Evolutionary conservation across 2,888 invertebrate genomes (phyloP).

Genomic region (Eristalis pertinax): DNA sequence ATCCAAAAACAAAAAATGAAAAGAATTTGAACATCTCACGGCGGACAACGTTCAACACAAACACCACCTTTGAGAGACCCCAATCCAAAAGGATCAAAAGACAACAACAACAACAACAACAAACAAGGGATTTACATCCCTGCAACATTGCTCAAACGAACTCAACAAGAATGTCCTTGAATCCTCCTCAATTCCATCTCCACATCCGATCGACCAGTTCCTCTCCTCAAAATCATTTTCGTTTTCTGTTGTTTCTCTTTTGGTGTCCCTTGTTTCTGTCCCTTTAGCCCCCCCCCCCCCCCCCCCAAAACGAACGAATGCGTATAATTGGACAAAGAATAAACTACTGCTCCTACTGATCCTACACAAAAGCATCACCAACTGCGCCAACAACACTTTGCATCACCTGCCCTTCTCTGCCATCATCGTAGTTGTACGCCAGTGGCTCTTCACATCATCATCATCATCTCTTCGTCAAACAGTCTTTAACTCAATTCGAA

Average conservation of each 20-base stretch:
- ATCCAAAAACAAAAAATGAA: no score
- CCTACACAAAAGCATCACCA: background rate
- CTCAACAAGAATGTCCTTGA: constrained; percentile 41
- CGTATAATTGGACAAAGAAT: constrained; percentile 34
- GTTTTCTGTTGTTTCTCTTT: constrained; percentile 31
- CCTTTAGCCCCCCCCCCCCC: no score
- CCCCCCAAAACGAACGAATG: constrained; percentile 30
- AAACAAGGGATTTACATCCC: background rate
- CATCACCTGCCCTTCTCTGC: constrained; percentile 44
- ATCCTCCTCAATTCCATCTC: background rate
- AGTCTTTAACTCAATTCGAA: constrained; percentile 16
- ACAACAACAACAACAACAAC: background rate
- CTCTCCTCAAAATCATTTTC: background rate
- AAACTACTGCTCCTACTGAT: constrained; percentile 16
- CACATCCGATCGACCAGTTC: background rate
- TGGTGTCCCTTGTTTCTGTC: constrained; percentile 63
- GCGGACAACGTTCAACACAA: background rate
- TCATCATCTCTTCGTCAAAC: constrained; percentile 54
- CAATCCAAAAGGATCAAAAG: constrained; percentile 17
- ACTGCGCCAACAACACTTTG: constrained; percentile 29
- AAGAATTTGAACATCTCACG: constrained; percentile 22
- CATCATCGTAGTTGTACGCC: constrained; percentile 67
- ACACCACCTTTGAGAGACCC: background rate
- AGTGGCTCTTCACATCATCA: constrained; percentile 63
- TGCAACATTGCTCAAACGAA: constrained; percentile 51